Evolutionary conservation across 2,888 invertebrate genomes (phyloP), one percentile per base, ranked within the genome.

Genomic region (Amblyjoppa fuscipennis): DNA sequence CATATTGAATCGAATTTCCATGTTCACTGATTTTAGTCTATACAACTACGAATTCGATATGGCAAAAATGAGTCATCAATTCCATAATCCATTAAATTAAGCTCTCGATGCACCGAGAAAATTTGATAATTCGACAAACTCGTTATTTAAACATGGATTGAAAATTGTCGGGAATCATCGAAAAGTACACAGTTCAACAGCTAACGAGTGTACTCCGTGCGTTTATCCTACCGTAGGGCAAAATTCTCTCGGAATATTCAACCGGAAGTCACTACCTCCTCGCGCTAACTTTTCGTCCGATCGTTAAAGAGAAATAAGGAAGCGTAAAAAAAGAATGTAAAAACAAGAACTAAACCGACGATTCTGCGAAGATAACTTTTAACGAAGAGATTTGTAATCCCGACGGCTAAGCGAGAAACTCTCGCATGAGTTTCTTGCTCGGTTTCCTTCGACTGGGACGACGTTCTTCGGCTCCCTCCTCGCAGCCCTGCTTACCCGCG

Each of bases 301-400:
- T 61, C 59, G 49, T 59, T 66, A 73, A 64, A 34, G 45, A 13
- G 31, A 51, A 64, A 76, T 64, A 53, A 76, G 53, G 49, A 64
- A 76, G 7, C 41, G 70, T 1, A 9, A 25, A 20, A 20, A 25
- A 25, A 3, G 25, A 56, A 25, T 45, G 11, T 20, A 5, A 70
- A 49, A 76, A 56, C 66, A 70, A 68, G 34, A 76, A 34, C 70
- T 38, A 41, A 45, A 34, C 69, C 75, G 41, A 41, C 28, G 51
- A 31, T 69, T 61, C 53, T 71, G 76, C 61, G 69, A 49, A 45
- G 64, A 77, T 73, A 84, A 81, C 56, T 86, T 86, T 84, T 81
- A 84, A 86, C 71, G 85, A 83, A 83, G 45, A 41, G 59, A 81
- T 84, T 86, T 81, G 74, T 78, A 45, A 71, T 53, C 59, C 41